Conservation (phyloP, 35 echinoderm and acorn worm genomes). For the Acanthaster planci region DNA sequence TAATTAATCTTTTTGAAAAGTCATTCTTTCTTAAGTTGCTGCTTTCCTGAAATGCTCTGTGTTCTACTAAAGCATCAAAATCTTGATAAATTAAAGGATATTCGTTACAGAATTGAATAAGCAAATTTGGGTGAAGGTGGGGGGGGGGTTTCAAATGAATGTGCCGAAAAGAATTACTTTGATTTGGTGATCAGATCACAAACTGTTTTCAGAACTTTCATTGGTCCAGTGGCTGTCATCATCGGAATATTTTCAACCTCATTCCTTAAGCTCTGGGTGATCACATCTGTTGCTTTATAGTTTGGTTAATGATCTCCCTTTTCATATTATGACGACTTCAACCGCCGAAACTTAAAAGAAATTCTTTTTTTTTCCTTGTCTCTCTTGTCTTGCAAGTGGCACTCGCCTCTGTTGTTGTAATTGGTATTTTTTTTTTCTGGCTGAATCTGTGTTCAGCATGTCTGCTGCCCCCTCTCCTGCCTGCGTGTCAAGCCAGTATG, state of each 20-base stretch:
- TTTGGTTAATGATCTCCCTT: neutral
- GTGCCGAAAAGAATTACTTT: too few species aligned
- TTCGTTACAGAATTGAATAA: too few species aligned
- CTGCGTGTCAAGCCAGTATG: neutral
- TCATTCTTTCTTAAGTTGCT: too few species aligned
- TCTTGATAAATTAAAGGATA: too few species aligned
- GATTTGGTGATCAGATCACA: too few species aligned
- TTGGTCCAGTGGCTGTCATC: too few species aligned
- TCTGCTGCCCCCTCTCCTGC: slow-evolving; percentile 19
- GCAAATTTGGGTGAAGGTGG: too few species aligned
- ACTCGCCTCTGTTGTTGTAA: neutral
- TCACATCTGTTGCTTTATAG: neutral
- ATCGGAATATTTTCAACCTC: neutral
- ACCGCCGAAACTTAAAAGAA: neutral
- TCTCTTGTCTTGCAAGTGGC: neutral
- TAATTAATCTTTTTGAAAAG: too few species aligned
- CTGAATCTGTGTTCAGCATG: neutral
- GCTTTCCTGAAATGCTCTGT: too few species aligned
- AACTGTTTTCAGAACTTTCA: too few species aligned
- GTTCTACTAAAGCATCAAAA: too few species aligned
- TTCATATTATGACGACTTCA: neutral
- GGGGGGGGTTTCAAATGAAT: too few species aligned
- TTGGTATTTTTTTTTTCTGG: neutral
- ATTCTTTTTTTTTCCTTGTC: neutral
- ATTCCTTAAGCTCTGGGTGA: neutral